Evolutionary conservation across 2,888 invertebrate genomes (phyloP), one percentile per base, ranked within the genome.

Genomic region (Operophtera brumata): DNA sequence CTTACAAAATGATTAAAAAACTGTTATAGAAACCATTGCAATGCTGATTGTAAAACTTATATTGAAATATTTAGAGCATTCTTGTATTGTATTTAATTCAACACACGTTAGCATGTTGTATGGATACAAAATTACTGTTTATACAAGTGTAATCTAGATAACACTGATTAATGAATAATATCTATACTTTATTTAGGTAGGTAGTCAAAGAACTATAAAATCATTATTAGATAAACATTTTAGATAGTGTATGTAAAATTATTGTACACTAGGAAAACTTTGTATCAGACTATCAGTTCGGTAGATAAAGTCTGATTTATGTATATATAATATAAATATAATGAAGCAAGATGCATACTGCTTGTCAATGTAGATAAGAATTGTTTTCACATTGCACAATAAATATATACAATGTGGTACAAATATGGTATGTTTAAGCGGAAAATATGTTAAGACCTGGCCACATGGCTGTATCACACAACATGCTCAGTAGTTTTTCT

Each of bases 301-400:
- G 20, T 20, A 20, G 20, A 20, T 20, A 20, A 20, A 20, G 20
- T 4, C 20, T 20, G 20, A 20, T 20, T 20, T 20, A 20, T 20
- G 20, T 20, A 3, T 20, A 20, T 3, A 20, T 20, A 20, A 20
- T 4, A 20, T 20, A 37, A 20, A 0, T 39, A 25, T 39, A 25
- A n/a, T 10, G 25, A 20, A 47, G 47, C 53, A 57, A 48, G 14
- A 40, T 53, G 60, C 54, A 57, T 48, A 52, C 36, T 39, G 13
- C 14, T 53, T 57, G 57, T 51, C 54, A 39, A 36, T 42, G 12
- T 40, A 47, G 62, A 59, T 58, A 61, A 59, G 56, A 32, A 40
- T 37, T 46, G 54, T 42, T 47, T 45, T 53, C 44, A 53, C 50
- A 58, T 60, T 58, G 51, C 12, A 41, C 20, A 12, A 30, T 14